Conservation (phyloP, 1,140 invertebrate genomes). For the Meloidogyne exigua region DNA sequence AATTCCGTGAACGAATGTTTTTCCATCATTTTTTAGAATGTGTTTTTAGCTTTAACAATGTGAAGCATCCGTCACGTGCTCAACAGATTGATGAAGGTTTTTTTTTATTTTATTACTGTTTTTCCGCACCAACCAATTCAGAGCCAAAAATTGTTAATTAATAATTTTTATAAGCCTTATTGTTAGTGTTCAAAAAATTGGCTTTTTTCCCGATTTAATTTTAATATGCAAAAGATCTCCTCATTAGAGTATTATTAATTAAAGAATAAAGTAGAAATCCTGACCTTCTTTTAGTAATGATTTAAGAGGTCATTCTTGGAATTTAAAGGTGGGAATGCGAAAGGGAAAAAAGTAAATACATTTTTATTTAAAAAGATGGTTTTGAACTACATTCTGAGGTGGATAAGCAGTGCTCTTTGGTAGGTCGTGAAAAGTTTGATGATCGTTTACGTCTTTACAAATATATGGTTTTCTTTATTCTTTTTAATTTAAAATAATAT, state of each 20-base stretch:
- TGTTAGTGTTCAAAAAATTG: too few relatives aligned
- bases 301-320: too few relatives aligned
- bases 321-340: too few relatives aligned
- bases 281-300: too few relatives aligned
- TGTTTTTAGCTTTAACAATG: slow-evolving; percentile 64
- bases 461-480: slow-evolving; percentile 40
- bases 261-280: too few relatives aligned
- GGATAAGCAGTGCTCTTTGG: slow-evolving; percentile 29
- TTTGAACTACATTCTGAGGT: slow-evolving; percentile 15
- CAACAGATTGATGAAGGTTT: background rate
- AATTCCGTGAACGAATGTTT: slow-evolving; percentile 64
- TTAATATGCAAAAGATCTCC: too few relatives aligned
- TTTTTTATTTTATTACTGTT: slow-evolving; percentile 14
- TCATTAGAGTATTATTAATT: too few relatives aligned
- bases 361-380: slow-evolving; percentile 1
- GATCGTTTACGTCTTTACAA: slow-evolving; percentile 44
- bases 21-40: slow-evolving; percentile 66
- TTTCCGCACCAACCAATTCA: too few relatives aligned
- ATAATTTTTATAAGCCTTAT: too few relatives aligned
- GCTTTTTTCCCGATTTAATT: too few relatives aligned
- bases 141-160: too few relatives aligned
- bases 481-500: background rate
- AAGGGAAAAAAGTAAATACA: too few relatives aligned
- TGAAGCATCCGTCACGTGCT: slow-evolving; percentile 28
- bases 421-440: slow-evolving; percentile 18